A percentile compares a stretch with the other conserved stretches of the same genome.
phyloP scores from a whole-genome alignment of 2,113 vertebrate genomes.

The Geococcyx californianus region DNA sequence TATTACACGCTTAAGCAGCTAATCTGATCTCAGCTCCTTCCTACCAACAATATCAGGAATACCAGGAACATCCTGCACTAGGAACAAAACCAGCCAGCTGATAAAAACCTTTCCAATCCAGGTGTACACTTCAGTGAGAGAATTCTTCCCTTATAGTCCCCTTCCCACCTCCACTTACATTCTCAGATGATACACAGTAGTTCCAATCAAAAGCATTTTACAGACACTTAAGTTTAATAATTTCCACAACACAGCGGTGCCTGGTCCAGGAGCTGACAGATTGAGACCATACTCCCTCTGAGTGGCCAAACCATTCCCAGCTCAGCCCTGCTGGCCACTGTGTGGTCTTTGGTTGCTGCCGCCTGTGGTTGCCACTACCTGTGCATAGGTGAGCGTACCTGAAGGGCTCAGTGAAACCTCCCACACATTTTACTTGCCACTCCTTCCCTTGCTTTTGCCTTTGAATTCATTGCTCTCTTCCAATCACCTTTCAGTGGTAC shows the following conservation, averaged over 20 bases:
- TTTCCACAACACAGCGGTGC: not conserved
- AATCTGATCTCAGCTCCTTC: not conserved
- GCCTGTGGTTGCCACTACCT: accelerated
- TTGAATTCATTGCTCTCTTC: not conserved
- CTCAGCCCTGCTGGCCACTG: accelerated
- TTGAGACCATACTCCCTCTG: accelerated
- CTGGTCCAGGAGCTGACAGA: accelerated
- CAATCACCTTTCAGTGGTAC: not conserved
- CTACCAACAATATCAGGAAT: not conserved
- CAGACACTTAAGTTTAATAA: not conserved
- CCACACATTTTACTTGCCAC: not conserved
- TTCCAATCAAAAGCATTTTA: not conserved
- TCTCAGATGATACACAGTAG: not conserved
- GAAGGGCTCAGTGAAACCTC: not conserved
- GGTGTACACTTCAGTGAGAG: not conserved
- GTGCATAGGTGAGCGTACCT: not conserved
- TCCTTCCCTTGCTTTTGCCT: not conserved
- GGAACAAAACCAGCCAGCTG: not conserved
- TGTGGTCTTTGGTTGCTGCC: accelerated
- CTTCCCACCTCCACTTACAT: not conserved
- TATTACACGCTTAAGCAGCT: not conserved
- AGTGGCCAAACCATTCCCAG: accelerated
- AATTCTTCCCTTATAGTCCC: not conserved
- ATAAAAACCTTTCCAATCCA: not conserved
- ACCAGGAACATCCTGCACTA: not conserved